Conservation (phyloP, 2,797 vertebrate species). For the Lutjanus argentimaculatus region DNA sequence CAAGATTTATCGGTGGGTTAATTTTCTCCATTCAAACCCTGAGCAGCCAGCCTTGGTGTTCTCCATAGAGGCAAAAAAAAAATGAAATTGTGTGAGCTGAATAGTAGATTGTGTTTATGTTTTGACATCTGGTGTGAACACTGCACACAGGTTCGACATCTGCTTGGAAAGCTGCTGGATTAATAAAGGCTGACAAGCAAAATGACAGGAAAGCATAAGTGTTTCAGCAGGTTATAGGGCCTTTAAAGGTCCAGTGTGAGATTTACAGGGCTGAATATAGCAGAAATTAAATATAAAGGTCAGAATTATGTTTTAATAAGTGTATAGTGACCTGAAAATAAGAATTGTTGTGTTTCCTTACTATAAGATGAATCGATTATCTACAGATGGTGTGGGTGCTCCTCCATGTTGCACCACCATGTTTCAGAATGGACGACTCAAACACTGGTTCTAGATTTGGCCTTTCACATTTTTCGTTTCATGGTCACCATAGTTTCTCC, state of each 20-base stretch:
- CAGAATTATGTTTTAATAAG: too few relatives aligned
- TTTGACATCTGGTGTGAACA: conserved; percentile 37
- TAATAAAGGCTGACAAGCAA: conserved; percentile 21
- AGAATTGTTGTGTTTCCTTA: too few relatives aligned
- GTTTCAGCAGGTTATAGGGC: not conserved
- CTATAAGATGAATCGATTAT: too few relatives aligned
- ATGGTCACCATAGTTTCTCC: too few relatives aligned
- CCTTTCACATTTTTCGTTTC: too few relatives aligned
- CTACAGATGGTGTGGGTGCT: too few relatives aligned
- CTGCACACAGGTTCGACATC: not conserved
- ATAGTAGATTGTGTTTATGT: conserved; percentile 49
- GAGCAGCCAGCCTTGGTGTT: conserved; percentile 27
- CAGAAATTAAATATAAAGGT: too few relatives aligned
- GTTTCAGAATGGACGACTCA: too few relatives aligned
- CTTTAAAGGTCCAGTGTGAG: not conserved
- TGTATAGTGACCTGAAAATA: too few relatives aligned
- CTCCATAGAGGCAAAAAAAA: conserved; percentile 37
- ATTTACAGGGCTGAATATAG: too few relatives aligned
- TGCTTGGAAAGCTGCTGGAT: not conserved
- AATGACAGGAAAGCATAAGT: not conserved
- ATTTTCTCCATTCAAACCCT: conserved; percentile 21
- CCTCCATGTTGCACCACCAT: too few relatives aligned
- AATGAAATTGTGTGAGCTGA: conserved; percentile 25
- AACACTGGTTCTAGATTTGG: too few relatives aligned
- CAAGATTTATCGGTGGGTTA: conserved; percentile 13